A percentile compares a stretch with the other conserved stretches of the same genome.
Evolutionary conservation across 2,113 vertebrate genomes (phyloP).

Genomic region (Candoia aspera): DNA sequence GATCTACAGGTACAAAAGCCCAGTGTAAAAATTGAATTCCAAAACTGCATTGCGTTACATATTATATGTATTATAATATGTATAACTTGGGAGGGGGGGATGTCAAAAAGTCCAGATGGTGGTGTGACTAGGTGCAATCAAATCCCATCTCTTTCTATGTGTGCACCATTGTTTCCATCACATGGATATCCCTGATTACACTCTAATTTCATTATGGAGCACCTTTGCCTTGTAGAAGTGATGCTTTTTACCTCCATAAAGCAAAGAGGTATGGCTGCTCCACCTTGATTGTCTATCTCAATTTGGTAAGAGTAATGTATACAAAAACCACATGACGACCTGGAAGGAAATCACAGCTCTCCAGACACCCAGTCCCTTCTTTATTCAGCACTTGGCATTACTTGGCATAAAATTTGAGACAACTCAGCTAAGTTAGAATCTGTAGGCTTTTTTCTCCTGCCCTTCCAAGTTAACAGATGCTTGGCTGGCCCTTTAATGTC

Average conservation of each 20-base stretch:
- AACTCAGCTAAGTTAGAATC: neutral
- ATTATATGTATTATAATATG: no score
- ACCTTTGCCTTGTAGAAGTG: neutral
- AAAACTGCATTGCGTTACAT: neutral
- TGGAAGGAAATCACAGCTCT: neutral
- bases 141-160: no score
- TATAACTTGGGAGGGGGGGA: neutral
- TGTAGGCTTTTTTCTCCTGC: neutral
- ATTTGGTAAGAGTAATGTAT: neutral
- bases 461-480: neutral
- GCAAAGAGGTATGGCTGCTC: neutral
- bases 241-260: neutral
- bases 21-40: neutral
- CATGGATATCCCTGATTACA: neutral
- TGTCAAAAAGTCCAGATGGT: neutral
- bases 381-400: neutral
- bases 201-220: neutral
- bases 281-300: neutral
- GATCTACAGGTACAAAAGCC: neutral
- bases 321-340: neutral
- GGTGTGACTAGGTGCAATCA: neutral
- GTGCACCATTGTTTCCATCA: neutral
- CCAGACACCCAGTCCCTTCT: neutral
- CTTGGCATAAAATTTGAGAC: neutral
- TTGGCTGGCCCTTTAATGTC: neutral